Evolutionary conservation across 2,888 invertebrate species (phyloP).

Genomic region (Candidula unifasciata): DNA sequence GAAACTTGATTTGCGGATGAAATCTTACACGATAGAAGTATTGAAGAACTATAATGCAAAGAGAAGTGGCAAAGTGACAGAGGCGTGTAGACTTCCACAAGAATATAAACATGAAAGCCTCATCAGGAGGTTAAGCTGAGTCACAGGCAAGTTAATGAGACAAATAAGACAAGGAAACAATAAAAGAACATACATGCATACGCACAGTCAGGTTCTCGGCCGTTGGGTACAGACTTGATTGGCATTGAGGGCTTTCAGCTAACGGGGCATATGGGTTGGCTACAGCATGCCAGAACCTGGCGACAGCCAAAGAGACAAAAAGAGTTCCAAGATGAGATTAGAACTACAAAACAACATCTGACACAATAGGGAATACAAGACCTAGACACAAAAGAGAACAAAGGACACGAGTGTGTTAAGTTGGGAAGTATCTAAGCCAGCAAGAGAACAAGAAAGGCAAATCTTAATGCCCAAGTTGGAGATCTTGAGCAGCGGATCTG

Average conservation of each 20-base stretch:
- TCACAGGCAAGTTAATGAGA: neutral
- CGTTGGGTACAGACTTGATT: neutral
- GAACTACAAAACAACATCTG: neutral
- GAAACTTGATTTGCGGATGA: too few species aligned
- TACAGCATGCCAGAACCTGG: neutral
- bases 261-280: neutral
- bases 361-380: neutral
- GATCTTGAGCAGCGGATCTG: neutral
- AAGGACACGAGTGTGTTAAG: conserved; percentile 1
- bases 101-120: too few species aligned
- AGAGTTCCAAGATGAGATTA: conserved; percentile 12
- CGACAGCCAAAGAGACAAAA: neutral
- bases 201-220: too few species aligned
- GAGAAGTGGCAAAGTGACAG: neutral
- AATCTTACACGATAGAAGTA: neutral
- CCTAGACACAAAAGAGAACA: neutral
- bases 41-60: neutral
- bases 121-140: too few species aligned
- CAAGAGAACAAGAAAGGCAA: neutral
- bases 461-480: neutral
- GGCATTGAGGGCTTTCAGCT: neutral
- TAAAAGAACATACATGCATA: neutral
- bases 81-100: neutral
- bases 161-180: neutral
- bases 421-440: neutral